These are phyloP conservation scores for Schizothorax lantsangensis DNA, from an alignment of 2,797 vertebrate species.

Conservation along the genomic window DNA sequence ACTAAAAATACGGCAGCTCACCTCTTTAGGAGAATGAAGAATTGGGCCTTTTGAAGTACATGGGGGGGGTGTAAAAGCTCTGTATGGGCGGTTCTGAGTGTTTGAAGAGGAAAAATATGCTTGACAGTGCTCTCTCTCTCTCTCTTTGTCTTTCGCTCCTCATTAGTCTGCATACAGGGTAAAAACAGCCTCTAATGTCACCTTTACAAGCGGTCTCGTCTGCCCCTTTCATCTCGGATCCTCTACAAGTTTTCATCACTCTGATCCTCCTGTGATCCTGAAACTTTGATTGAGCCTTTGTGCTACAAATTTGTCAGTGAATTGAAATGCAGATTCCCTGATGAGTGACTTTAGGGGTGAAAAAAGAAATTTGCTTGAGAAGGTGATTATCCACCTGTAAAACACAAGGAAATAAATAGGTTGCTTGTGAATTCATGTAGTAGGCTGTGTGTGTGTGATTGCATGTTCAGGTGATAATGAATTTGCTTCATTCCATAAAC, in stretches of 20 bases:
- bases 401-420: constrained; percentile 21
- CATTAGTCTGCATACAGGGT: constrained; percentile 84
- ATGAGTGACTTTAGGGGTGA: constrained; percentile 67
- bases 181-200: constrained; percentile 88
- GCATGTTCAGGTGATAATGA: neutral
- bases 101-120: constrained; percentile 78
- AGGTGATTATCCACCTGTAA: constrained; percentile 55
- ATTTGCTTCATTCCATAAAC: neutral
- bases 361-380: constrained; percentile 53
- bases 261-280: constrained; percentile 79
- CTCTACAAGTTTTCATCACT: constrained; percentile 77
- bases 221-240: constrained; percentile 86
- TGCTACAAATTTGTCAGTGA: constrained; percentile 80
- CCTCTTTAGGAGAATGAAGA: constrained; percentile 72
- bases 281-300: constrained; percentile 82
- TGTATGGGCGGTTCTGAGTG: constrained; percentile 77
- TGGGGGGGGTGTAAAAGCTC: constrained; percentile 76
- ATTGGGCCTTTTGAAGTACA: constrained; percentile 81
- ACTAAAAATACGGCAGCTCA: constrained; percentile 74
- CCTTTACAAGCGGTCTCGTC: constrained; percentile 85
- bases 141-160: constrained; percentile 70
- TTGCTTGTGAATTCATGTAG: constrained; percentile 1
- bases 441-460: constrained; percentile 4
- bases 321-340: constrained; percentile 81
- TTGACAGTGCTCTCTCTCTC: constrained; percentile 27